Conservation (phyloP, 2,888 invertebrate species). For the Galerucella calmariensis region DNA sequence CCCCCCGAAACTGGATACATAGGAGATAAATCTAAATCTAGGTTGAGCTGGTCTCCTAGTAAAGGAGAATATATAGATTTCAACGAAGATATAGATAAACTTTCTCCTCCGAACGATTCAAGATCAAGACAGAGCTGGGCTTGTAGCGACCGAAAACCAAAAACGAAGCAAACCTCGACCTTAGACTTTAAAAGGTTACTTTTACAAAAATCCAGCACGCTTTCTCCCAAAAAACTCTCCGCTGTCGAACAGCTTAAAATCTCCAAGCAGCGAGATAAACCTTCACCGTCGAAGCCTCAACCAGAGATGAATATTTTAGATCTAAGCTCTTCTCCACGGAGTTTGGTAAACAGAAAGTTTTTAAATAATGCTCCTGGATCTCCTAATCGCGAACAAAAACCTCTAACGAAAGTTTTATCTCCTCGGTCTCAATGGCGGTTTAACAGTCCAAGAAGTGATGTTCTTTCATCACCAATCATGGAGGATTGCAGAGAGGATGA, state of each 20-base stretch:
- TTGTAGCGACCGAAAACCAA: constrained; percentile 72
- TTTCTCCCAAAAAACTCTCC: constrained; percentile 73
- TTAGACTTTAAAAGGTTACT: constrained; percentile 86
- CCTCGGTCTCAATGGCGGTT: constrained; percentile 80
- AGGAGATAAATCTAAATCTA: constrained; percentile 67
- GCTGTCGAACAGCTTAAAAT: constrained; percentile 84
- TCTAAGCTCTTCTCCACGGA: constrained; percentile 78
- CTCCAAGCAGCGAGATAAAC: constrained; percentile 68
- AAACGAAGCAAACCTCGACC: constrained; percentile 77
- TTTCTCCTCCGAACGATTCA: constrained; percentile 60
- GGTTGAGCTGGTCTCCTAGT: constrained; percentile 75
- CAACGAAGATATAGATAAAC: constrained; percentile 59
- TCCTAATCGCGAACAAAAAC: constrained; percentile 62
- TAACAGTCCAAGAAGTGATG: constrained; percentile 81
- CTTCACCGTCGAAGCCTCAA: constrained; percentile 42
- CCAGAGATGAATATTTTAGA: constrained; percentile 74
- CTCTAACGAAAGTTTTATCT: constrained; percentile 72
- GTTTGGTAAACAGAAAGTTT: constrained; percentile 72
- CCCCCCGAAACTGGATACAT: constrained; percentile 74
- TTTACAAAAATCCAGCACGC: constrained; percentile 76
- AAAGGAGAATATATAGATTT: constrained; percentile 61
- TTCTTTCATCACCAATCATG: constrained; percentile 86
- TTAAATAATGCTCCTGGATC: constrained; percentile 68
- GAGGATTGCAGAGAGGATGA: constrained; percentile 88
- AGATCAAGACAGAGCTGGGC: constrained; percentile 66